Conservation (phyloP, 2,888 invertebrate species). For the Lottia scabra region DNA sequence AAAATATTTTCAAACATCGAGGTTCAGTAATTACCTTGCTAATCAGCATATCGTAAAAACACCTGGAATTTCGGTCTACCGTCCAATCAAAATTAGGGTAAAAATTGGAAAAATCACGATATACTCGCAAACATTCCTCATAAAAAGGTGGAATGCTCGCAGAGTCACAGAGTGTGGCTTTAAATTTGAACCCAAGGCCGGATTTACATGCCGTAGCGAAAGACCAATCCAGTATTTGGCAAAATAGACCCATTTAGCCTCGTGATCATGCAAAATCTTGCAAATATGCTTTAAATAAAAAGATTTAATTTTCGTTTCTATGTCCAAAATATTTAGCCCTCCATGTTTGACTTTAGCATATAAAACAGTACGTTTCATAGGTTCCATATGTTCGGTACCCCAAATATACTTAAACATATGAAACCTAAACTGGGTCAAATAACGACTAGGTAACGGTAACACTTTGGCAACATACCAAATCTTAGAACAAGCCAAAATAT, state of each 20-base stretch:
- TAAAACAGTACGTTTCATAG: constrained; percentile 11
- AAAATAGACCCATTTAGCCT: constrained; percentile 23
- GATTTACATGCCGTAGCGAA: constrained; percentile 12
- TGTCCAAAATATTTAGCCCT: constrained; percentile 19
- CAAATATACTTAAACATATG: constrained; percentile 2
- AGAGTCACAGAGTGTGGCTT: constrained; percentile 25
- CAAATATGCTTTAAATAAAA: constrained; percentile 20
- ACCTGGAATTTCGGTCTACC: neutral
- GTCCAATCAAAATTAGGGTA: constrained; percentile 1
- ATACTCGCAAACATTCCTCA: constrained; percentile 9
- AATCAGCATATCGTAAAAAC: constrained; percentile 1
- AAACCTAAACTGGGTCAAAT: neutral
- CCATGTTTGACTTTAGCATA: constrained; percentile 19
- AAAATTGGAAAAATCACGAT: neutral
- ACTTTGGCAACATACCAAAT: neutral
- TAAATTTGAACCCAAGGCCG: constrained; percentile 14
- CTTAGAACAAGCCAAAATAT: constrained; percentile 1
- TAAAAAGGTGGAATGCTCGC: constrained; percentile 21
- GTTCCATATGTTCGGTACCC: neutral
- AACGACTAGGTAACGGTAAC: neutral
- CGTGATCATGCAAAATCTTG: constrained; percentile 13
- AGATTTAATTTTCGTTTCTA: constrained; percentile 17
- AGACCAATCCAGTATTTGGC: constrained; percentile 24
- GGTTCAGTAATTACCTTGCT: too few species aligned
- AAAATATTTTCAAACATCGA: too few species aligned